phyloP scores from a whole-genome alignment of 2,113 vertebrate genomes.

The Pimephales promelas region DNA sequence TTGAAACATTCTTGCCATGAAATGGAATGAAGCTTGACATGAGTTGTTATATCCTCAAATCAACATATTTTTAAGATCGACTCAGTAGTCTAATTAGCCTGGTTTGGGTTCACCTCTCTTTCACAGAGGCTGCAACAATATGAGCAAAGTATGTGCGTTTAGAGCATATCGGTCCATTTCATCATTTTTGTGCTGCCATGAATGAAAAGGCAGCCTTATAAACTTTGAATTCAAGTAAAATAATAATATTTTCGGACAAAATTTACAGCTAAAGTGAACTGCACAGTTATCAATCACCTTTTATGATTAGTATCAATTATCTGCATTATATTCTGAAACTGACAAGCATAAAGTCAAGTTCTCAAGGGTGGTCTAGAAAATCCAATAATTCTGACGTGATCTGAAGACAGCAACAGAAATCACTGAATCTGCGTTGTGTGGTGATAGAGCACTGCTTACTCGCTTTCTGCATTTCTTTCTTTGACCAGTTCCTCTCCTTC shows the following conservation, averaged over 20 bases:
- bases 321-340: no score
- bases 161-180: background rate
- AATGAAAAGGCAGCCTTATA: background rate
- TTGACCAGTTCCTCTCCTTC: slow-evolving; percentile 88
- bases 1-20: background rate
- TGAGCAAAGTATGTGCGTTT: background rate
- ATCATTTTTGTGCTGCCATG: background rate
- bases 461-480: slow-evolving; percentile 85
- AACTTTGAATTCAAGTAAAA: background rate
- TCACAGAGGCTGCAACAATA: background rate
- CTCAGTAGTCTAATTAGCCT: background rate
- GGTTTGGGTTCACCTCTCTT: background rate
- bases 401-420: background rate
- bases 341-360: background rate
- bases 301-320: no score
- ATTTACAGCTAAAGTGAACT: background rate
- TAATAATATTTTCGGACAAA: background rate
- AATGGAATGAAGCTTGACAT: background rate
- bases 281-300: no score
- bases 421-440: background rate
- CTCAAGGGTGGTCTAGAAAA: background rate
- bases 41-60: background rate
- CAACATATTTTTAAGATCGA: background rate
- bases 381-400: background rate
- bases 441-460: slow-evolving; percentile 74